Evolutionary conservation across 92 coral and sea anemone species (phyloP).

Genomic region (Nematostella vectensis): DNA sequence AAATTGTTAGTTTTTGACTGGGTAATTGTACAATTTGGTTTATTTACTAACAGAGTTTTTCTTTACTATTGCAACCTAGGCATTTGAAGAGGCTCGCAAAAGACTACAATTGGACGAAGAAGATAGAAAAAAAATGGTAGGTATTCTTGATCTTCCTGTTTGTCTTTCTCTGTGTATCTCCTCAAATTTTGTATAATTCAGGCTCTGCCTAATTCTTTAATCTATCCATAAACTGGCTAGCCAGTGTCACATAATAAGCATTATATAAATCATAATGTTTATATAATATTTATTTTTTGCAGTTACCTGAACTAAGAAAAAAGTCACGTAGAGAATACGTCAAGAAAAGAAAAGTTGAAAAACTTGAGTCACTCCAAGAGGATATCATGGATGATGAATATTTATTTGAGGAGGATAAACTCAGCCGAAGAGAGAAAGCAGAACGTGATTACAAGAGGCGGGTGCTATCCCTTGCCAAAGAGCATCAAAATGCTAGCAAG

Average conservation of each 20-base stretch:
- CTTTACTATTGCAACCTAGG: conserved; percentile 24
- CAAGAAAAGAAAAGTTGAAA: conserved; percentile 85
- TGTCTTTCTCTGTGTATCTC: no score
- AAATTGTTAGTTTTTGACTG: no score
- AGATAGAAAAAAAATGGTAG: conserved; percentile 88
- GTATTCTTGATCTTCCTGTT: no score
- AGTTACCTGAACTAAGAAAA: conserved; percentile 88
- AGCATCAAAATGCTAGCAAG: conserved; percentile 81
- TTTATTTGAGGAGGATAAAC: conserved; percentile 61
- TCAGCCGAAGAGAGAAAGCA: conserved; percentile 60
- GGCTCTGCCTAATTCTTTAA: no score
- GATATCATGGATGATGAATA: conserved; percentile 88
- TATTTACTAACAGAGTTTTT: no score
- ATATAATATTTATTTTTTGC: background rate
- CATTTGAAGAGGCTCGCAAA: conserved; percentile 94
- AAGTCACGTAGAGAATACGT: conserved; percentile 91
- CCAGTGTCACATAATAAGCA: no score
- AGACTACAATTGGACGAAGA: conserved; percentile 90
- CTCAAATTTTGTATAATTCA: no score
- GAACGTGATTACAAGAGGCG: conserved; percentile 85
- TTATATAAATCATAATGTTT: no score
- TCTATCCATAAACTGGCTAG: no score
- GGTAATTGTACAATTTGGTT: no score
- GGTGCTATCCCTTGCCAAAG: conserved; percentile 67
- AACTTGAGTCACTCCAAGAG: conserved; percentile 85